Base-by-base conservation (phyloP, 92 coral and sea anemone genomes). In the Meandrina meandrites region DNA sequence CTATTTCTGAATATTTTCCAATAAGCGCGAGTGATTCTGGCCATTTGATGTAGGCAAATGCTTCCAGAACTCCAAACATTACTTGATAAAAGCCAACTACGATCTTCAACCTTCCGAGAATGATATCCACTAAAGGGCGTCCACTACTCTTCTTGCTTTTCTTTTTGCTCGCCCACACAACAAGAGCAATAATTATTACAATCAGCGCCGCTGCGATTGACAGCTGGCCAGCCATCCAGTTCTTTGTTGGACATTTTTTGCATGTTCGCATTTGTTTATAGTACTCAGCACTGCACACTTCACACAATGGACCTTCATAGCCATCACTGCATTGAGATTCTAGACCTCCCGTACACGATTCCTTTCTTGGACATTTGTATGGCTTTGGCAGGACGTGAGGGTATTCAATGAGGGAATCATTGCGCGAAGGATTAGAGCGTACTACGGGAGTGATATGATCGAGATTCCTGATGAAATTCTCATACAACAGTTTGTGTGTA, bases 21-120 rank as follows among this genome's bases (percentile, higher is more conserved):
- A 78, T 51, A 27, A 27, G 24, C 1, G 45, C 47, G 3, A 78
- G 81, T 1, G 81, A 28, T 0, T 32, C 81, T 32, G 81, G 81
- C 81, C 81, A 78, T 7, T 78, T 27, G 3, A 78, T 56, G 81
- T 51, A 78, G 0, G 37, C 67, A 51, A 78, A 78, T 32, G 81
- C 81, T 10, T 78, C 81, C 3, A 78, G 24, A 78, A 56, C 27
- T 27, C 81, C 81, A 50, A 17, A 78, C 1, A 68, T 56, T 27
- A 78, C 81, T 51, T 78, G 72, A 66, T 66, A 66, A 18, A 66
- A 66, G 12, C 72, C 72, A 18, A 66, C 19, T 6, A 66, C 72
- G 68, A 56, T 78, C 56, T 78, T 78, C 21, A 78, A 7, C 56
- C 28, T 51, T n/a, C 40, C 68, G 28, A 78, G 68, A 27, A 78